These are phyloP conservation scores for Nomada flava DNA, from an alignment of 2,888 invertebrate genomes.

Conservation along the genomic window DNA sequence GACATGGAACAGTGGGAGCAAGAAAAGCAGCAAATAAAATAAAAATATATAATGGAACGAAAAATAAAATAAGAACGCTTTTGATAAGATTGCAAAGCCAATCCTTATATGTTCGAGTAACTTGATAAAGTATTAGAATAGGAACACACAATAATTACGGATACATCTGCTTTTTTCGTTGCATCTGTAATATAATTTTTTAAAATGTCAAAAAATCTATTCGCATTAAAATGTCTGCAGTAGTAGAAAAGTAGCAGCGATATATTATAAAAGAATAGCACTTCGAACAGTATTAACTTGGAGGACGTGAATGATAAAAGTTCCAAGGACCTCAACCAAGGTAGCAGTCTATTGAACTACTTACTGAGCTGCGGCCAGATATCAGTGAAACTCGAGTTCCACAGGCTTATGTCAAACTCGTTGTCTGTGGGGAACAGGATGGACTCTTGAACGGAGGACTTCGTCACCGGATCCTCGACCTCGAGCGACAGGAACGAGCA, in stretches of 20 bases:
- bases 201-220: no score
- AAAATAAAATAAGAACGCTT: not conserved
- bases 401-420: slow-evolving; percentile 90
- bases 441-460: slow-evolving; percentile 86
- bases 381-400: slow-evolving; percentile 92
- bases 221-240: no score
- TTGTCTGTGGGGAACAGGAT: slow-evolving; percentile 90
- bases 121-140: no score
- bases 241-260: not conserved
- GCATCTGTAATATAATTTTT: not conserved
- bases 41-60: not conserved
- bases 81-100: no score
- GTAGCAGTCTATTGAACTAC: slow-evolving; percentile 78
- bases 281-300: not conserved
- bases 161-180: no score
- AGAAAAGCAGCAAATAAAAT: not conserved
- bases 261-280: not conserved
- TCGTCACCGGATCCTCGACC: slow-evolving; percentile 77
- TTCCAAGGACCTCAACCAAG: not conserved
- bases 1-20: not conserved
- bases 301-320: not conserved
- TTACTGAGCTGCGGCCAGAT: slow-evolving; percentile 94
- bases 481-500: slow-evolving; percentile 92
- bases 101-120: no score
- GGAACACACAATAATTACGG: no score